These are phyloP conservation scores for Patella vulgata DNA, from an alignment of 1,140 invertebrate species.

Conservation along the genomic window DNA sequence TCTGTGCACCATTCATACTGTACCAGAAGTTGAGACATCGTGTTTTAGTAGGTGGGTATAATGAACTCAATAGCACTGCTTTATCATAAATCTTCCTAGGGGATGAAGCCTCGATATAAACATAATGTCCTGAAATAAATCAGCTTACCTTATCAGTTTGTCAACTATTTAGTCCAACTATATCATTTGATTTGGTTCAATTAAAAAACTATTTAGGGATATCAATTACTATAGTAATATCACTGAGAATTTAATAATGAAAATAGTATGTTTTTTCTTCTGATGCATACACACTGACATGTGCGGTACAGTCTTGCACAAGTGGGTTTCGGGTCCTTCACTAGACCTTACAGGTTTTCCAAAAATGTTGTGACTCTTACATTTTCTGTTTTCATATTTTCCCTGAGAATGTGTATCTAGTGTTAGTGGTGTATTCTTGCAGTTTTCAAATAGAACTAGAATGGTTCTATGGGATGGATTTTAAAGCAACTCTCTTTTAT, in stretches of 20 bases:
- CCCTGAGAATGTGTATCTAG: too few species aligned
- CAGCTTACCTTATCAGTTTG: slow-evolving; percentile 55
- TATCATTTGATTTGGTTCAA: slow-evolving; percentile 43
- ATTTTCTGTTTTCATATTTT: too few species aligned
- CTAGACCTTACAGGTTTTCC: too few species aligned
- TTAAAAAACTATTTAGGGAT: slow-evolving; percentile 39
- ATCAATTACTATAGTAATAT: neutral
- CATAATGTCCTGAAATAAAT: slow-evolving; percentile 74
- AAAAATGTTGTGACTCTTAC: too few species aligned
- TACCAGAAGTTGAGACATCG: slow-evolving; percentile 71
- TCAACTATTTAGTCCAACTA: slow-evolving; percentile 61
- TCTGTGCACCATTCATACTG: slow-evolving; percentile 77
- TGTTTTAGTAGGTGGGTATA: slow-evolving; percentile 21
- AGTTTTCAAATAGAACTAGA: too few species aligned
- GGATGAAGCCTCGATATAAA: slow-evolving; percentile 79
- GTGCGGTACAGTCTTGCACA: too few species aligned
- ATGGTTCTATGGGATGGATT: too few species aligned
- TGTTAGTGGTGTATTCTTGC: too few species aligned
- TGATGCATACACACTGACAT: neutral
- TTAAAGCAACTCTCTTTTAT: too few species aligned
- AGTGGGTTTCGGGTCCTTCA: too few species aligned
- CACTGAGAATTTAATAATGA: neutral
- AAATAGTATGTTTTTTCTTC: neutral
- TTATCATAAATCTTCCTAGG: slow-evolving; percentile 74
- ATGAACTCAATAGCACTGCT: slow-evolving; percentile 41